These are phyloP conservation scores for Brachylomia viminalis DNA, from an alignment of 2,888 invertebrate genomes.

Conservation along the genomic window DNA sequence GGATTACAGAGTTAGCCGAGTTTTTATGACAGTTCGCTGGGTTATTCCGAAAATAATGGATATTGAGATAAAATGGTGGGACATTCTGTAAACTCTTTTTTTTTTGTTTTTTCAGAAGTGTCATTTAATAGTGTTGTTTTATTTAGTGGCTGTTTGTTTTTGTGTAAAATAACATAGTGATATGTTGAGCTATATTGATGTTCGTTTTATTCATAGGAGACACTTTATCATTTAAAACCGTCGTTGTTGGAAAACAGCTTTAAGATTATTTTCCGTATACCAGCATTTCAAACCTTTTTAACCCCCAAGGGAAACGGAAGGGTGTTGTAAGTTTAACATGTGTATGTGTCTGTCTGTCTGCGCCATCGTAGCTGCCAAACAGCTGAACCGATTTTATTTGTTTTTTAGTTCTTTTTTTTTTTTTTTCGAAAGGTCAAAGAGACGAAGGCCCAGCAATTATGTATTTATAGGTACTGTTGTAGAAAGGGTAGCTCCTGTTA, in stretches of 20 bases:
- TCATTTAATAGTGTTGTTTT: conserved; percentile 29
- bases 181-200: background rate
- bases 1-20: conserved; percentile 44
- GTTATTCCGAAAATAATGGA: conserved; percentile 59
- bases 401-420: no score
- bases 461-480: no score
- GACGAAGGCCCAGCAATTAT: no score
- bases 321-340: no score
- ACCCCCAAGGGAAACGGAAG: no score
- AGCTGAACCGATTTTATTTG: no score
- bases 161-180: background rate
- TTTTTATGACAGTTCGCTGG: conserved; percentile 63
- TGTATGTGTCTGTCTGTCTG: no score
- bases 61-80: conserved; percentile 35
- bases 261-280: background rate
- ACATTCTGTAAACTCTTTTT: conserved; percentile 10
- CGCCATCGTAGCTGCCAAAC: no score
- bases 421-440: no score
- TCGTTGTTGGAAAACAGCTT: background rate
- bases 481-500: no score
- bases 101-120: conserved; percentile 1
- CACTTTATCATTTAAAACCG: background rate
- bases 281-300: background rate
- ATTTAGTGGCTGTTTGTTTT: conserved; percentile 7
- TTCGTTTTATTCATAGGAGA: background rate